These are phyloP conservation scores for Nycteola revayana DNA, from an alignment of 2,888 invertebrate species.

Conservation along the genomic window DNA sequence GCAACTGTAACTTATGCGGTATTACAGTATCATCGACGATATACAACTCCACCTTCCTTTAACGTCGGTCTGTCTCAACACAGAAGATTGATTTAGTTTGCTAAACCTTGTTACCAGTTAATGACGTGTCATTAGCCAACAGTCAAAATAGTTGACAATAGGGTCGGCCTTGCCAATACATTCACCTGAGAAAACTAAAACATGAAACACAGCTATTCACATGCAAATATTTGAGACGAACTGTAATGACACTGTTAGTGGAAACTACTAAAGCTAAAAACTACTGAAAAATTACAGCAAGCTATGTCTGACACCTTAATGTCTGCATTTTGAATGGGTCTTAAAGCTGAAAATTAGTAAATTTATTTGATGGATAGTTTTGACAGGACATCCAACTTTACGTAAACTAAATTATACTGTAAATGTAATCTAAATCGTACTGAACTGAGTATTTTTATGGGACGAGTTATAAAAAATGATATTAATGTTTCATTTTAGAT, in stretches of 20 bases:
- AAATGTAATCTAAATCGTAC: too few species aligned
- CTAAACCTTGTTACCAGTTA: slow-evolving; percentile 12
- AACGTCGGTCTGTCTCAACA: slow-evolving; percentile 9
- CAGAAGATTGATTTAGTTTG: slow-evolving; percentile 17
- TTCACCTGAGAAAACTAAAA: slow-evolving; percentile 18
- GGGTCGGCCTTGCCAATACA: slow-evolving; percentile 20
- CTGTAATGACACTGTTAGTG: slow-evolving; percentile 5
- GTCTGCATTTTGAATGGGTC: slow-evolving; percentile 1
- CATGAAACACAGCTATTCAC: slow-evolving; percentile 8
- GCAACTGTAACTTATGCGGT: too few species aligned
- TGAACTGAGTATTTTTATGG: too few species aligned
- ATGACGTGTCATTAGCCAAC: slow-evolving; percentile 14
- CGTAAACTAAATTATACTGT: too few species aligned
- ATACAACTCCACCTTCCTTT: neutral
- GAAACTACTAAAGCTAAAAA: slow-evolving; percentile 10
- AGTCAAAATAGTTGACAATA: slow-evolving; percentile 27
- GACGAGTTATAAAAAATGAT: too few species aligned
- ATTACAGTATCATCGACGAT: too few species aligned
- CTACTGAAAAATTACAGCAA: slow-evolving; percentile 1
- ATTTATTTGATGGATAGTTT: too few species aligned
- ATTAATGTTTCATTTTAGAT: too few species aligned
- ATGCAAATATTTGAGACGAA: slow-evolving; percentile 26
- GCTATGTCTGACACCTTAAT: slow-evolving; percentile 3
- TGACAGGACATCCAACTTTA: too few species aligned
- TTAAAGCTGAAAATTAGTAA: neutral